Conservation (phyloP, 1,140 invertebrate genomes). For the Heterodera carotae region DNA sequence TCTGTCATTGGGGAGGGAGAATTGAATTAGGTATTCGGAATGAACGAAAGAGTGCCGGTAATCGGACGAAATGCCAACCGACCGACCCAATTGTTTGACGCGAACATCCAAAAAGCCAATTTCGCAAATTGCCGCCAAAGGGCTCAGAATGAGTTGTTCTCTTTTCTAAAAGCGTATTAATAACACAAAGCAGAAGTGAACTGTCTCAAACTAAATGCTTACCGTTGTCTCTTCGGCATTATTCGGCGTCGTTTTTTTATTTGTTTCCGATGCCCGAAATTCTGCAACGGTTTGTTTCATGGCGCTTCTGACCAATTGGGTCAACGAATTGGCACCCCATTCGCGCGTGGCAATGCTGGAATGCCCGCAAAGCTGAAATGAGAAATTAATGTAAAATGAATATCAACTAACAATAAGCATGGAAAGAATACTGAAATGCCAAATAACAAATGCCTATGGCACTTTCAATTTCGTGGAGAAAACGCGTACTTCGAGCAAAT, state of each 20-base stretch:
- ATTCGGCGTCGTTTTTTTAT: background rate
- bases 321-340: slow-evolving; percentile 95
- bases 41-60: no score
- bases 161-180: slow-evolving; percentile 37
- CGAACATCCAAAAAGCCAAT: slow-evolving; percentile 88
- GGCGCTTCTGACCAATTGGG: slow-evolving; percentile 85
- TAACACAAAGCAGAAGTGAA: background rate
- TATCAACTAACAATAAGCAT: background rate
- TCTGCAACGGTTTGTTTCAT: slow-evolving; percentile 37
- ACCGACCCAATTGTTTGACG: slow-evolving; percentile 77
- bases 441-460: no score
- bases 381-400: slow-evolving; percentile 22
- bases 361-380: slow-evolving; percentile 77
- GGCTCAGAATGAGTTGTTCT: slow-evolving; percentile 80
- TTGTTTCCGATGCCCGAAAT: background rate
- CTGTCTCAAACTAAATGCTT: slow-evolving; percentile 16
- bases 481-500: slow-evolving; percentile 81
- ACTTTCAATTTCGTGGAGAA: slow-evolving; percentile 20
- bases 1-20: slow-evolving; percentile 69
- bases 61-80: no score
- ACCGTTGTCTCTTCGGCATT: slow-evolving; percentile 25
- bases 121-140: slow-evolving; percentile 83
- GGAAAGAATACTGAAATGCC: no score
- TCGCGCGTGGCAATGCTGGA: slow-evolving; percentile 90
- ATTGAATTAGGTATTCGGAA: background rate